Base-by-base conservation (phyloP, 1,140 invertebrate genomes). In the Acromyrmex echinatior region DNA sequence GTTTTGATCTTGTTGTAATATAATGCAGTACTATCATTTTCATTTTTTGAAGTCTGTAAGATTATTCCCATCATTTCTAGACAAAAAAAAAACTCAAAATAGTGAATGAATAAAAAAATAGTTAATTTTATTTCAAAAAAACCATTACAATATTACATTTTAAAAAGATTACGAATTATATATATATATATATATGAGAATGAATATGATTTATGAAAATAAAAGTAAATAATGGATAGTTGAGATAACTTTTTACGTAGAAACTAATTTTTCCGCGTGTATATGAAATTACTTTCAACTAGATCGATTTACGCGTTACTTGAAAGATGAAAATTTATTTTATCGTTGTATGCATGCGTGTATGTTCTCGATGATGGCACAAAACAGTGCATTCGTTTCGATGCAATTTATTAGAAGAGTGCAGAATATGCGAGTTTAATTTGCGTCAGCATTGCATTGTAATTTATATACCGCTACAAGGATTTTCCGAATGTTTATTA, bases 1-100 rank as follows among this genome's bases (percentile, higher is more conserved):
- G 65, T 86, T 86, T 78, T 35, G 25, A 86, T 73, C 53, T 88
- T 35, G 65, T 88, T 35, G 65, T 18, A 21, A 9, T 16, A 56
- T 71, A 80, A 80, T 14, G 28, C 12, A 31, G 14, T 0, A 14
- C 14, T n/a, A 12, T 68, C 2, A 63, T 79, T 70, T 25, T 68
- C 14, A 39, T 63, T 63, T 62, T 45, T 62, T 45, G 3, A 62
- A 77, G 5, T 45, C 5, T 21, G n/a, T 31, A 35, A 56, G n/a
- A 35, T 35, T 21, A 51, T 14, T 21, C 3, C 12, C 31, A 35
- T 76, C 6, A 39, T 9, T 56, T 58, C 10, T 49, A 31, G 28
- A 31, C n/a, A 25, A 25, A 25, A 25, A 21, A 21, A 31, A 39
- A 31, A 14, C 12, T 65, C 12, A 49, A 79, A 28, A 63, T 65